Evolutionary conservation across 2,888 invertebrate genomes (phyloP).

Genomic region (Drosophila mulleri): DNA sequence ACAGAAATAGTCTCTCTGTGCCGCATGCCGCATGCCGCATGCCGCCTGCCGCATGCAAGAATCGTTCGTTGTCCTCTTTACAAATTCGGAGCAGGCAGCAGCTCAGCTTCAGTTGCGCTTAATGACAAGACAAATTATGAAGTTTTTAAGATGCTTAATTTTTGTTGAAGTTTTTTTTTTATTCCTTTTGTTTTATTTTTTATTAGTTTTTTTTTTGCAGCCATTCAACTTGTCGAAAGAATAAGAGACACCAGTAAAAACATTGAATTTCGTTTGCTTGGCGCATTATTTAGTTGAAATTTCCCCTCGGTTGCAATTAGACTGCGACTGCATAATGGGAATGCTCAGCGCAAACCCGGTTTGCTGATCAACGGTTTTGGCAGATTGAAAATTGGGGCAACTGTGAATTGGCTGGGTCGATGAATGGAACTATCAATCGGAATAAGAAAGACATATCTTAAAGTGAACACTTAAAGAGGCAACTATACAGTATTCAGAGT

Average conservation of each 20-base stretch:
- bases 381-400: neutral
- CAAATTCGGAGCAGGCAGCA: slow-evolving; percentile 38
- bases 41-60: neutral
- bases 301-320: slow-evolving; percentile 36
- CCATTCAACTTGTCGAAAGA: slow-evolving; percentile 36
- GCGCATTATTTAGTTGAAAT: slow-evolving; percentile 49
- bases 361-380: slow-evolving; percentile 18
- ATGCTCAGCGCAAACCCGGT: slow-evolving; percentile 1
- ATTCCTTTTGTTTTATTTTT: too few species aligned
- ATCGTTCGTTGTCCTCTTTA: slow-evolving; percentile 5
- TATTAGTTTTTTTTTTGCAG: slow-evolving; percentile 47
- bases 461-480: too few species aligned
- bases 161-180: slow-evolving; percentile 40
- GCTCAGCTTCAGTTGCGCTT: slow-evolving; percentile 43
- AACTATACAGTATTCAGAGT: too few species aligned
- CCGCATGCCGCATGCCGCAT: slow-evolving; percentile 18
- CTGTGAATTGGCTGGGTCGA: too few species aligned
- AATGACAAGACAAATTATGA: slow-evolving; percentile 78
- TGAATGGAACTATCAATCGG: neutral
- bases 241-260: neutral
- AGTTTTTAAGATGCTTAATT: slow-evolving; percentile 72
- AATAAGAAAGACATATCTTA: neutral
- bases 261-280: slow-evolving; percentile 20
- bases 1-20: slow-evolving; percentile 65
- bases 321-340: slow-evolving; percentile 28